These are phyloP conservation scores for Drosophila histrio DNA, from an alignment of 2,888 invertebrate species.

Conservation along the genomic window DNA sequence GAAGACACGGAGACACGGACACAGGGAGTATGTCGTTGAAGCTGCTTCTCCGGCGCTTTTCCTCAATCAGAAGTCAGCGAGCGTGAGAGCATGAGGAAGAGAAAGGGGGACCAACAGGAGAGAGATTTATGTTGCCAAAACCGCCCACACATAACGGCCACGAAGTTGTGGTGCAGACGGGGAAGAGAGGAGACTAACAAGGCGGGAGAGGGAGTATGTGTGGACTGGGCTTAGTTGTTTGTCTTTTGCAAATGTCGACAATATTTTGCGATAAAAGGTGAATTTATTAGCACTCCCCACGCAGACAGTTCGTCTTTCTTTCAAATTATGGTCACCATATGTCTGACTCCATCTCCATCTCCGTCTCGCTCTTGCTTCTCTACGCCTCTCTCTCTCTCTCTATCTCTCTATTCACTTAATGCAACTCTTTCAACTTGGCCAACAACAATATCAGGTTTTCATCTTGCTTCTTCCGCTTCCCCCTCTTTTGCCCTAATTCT, in stretches of 20 bases:
- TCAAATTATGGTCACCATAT: constrained; percentile 55
- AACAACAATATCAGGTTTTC: constrained; percentile 24
- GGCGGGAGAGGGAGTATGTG: not conserved
- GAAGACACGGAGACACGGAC: not conserved
- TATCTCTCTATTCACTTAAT: not conserved
- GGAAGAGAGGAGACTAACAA: not conserved
- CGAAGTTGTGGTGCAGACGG: not conserved
- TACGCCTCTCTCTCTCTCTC: not conserved
- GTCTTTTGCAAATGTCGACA: constrained; percentile 75
- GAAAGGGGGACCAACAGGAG: constrained; percentile 12
- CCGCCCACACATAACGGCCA: constrained; percentile 34
- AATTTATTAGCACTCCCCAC: constrained; percentile 69
- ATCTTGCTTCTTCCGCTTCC: constrained; percentile 1
- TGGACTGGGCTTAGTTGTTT: constrained; percentile 56
- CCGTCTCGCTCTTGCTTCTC: not conserved
- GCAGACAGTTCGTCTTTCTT: constrained; percentile 43
- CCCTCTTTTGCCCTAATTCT: constrained; percentile 24
- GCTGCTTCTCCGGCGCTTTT: constrained; percentile 23
- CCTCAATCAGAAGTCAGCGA: constrained; percentile 51
- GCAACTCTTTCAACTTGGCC: constrained; percentile 36
- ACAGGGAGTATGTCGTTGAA: constrained; percentile 5
- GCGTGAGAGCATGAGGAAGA: not conserved
- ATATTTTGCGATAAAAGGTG: constrained; percentile 78
- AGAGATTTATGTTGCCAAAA: constrained; percentile 61
- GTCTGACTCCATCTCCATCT: constrained; percentile 28